Base-by-base conservation (phyloP, 1,140 invertebrate genomes). In the Pogonomyrmex californicus region DNA sequence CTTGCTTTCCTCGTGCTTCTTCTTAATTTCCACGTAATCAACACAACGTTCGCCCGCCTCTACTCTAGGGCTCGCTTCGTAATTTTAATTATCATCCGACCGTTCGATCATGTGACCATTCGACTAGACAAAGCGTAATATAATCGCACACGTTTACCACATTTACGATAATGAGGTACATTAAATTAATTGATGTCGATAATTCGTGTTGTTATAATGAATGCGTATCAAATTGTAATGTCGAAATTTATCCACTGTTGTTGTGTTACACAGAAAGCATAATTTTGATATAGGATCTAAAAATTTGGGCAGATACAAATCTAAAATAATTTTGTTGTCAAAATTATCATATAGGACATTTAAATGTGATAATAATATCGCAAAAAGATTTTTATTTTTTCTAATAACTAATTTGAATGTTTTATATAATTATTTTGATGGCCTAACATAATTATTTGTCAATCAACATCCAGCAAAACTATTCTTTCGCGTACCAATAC, bases 121-220 rank as follows among this genome's bases (percentile, higher is more conserved):
- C 7, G n/a, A 9, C 14, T 7, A 36, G 10, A 77, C 41, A 47
- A 10, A 38, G 3, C n/a, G 9, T n/a, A 12, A 1, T 12, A 36
- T 65, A 36, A 78, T 36, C 33, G 23, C 23, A 49, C n/a, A 2
- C 41, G 10, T 78, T 78, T 65, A 47, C 49, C 49, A 49, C n/a
- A 63, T 44, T 23, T 41, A 47, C 9, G 41, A 63, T 78, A 78
- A 65, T 17, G 44, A 1, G n/a, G 38, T 9, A 30, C 41, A 58
- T 41, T 56, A 44, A 47, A 47, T 78, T 78, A 78, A 78, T 78
- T 65, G 33, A 63, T 17, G 47, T 63, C 17, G 36, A 47, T 78
- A 65, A 78, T 65, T 30, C 30, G 17, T 41, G 23, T 49, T 78
- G 60, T 4, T n/a, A 33, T n/a, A 23, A 6, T n/a, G 12, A 60